Conservation (phyloP, 1,140 invertebrate genomes). For the Helicoverpa zea region DNA sequence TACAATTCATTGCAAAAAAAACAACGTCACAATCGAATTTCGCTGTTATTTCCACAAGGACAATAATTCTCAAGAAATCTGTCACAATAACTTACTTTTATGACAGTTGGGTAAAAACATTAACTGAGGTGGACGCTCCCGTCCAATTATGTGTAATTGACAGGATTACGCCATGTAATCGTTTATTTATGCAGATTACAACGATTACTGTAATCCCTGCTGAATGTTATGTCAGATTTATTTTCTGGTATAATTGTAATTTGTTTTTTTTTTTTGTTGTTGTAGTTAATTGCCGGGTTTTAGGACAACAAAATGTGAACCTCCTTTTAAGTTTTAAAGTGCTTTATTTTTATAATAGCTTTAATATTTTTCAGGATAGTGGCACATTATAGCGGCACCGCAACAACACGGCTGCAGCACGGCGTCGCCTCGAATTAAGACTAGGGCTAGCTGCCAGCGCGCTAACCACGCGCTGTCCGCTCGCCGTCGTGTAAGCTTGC, state of each 20-base stretch:
- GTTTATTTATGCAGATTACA: constrained; percentile 15
- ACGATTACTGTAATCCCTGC: background rate
- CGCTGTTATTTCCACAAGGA: background rate
- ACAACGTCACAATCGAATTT: background rate
- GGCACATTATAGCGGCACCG: no score
- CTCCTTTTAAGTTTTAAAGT: no score
- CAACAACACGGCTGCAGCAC: no score
- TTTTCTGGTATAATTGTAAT: background rate
- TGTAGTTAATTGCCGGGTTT: background rate
- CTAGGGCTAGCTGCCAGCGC: no score
- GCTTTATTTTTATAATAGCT: no score
- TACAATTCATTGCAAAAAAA: background rate
- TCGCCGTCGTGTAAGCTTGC: no score
- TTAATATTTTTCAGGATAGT: no score
- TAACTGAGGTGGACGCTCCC: background rate
- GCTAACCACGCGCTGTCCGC: no score
- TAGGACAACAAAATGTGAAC: background rate
- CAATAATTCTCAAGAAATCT: background rate
- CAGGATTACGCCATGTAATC: constrained; percentile 10
- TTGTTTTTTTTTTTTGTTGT: background rate
- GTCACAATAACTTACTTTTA: background rate
- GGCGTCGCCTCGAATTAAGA: no score
- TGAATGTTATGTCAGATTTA: constrained; percentile 13
- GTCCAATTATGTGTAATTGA: constrained; percentile 27
- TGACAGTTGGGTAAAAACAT: background rate